Base-by-base conservation (phyloP, 2,113 vertebrate species). In the Nansenia antarctica region DNA sequence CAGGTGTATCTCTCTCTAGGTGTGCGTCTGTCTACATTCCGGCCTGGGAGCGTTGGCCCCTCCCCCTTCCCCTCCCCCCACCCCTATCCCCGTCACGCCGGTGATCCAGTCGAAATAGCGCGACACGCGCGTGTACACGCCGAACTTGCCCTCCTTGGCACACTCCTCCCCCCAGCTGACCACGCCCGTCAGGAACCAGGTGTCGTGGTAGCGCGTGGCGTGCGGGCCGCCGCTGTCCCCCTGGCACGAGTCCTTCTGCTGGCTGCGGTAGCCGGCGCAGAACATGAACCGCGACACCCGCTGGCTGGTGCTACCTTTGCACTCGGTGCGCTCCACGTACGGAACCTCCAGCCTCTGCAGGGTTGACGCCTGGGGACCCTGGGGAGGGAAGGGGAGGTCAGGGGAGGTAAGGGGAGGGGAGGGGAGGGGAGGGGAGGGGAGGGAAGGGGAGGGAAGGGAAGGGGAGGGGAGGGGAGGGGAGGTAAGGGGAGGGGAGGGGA, bases 131-230 rank as follows among this genome's bases (percentile, higher is more conserved):
- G 98, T 99, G 86, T 99, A 99, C 78, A 99, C 30, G 63, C 98
- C 97, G 0, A 95, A 98, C 78, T 96, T 98, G 1, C 93, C 95
- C 0, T 93, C 87, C 57, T 82, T 75, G 71, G 97, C 98, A 1
- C 98, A 99, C 2, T 94, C 92, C 76, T 98, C 96, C 0, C 97
- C 98, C 98, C 98, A 99, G 88, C 98, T 99, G 66, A 97, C 91
- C 47, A 99, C 93, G 7, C 98, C 98, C 0, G 96, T 99, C 62
- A 99, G 90, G 76, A 98, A 99, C 93, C 88, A 96, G 5, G 91
- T 94, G 65, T 88, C 88, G 62, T 92, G 91, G 0, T 93, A 92
- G 32, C 88, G 89, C 0, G 92, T 94, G 70, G 91, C 79, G 64
- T 97, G 93, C 0, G 97, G 96, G 0, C 98, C 97, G 0, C 98